phyloP scores from a whole-genome alignment of 2,888 invertebrate species.

The Pristionchus entomophagus region DNA sequence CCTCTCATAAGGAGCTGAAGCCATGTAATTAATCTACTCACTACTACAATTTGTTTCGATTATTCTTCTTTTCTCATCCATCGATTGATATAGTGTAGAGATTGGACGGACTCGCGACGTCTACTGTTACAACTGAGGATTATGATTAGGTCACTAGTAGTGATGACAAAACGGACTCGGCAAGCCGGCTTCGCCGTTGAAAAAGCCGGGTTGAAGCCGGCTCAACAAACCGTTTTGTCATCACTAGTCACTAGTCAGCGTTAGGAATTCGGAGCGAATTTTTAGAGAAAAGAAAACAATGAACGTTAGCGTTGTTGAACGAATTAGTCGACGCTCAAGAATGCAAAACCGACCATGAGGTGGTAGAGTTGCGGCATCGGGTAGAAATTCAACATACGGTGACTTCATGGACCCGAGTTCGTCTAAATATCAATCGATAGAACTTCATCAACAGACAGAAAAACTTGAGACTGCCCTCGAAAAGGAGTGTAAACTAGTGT shows the following conservation, averaged over 20 bases:
- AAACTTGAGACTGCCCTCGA: too few relatives aligned
- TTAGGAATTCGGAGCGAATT: too few relatives aligned
- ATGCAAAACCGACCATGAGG: conserved; percentile 51
- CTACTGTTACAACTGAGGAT: conserved; percentile 1
- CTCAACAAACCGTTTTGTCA: too few relatives aligned
- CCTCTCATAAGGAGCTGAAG: too few relatives aligned
- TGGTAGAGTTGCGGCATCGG: conserved; percentile 50
- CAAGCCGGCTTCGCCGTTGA: too few relatives aligned
- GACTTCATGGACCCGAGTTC: conserved; percentile 49
- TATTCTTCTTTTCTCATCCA: background rate
- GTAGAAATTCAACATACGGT: conserved; percentile 58
- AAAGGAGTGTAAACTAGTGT: background rate
- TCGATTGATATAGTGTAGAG: conserved; percentile 1
- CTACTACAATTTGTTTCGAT: background rate
- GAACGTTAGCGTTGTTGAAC: too few relatives aligned
- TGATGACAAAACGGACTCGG: too few relatives aligned
- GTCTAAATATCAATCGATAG: conserved; percentile 44
- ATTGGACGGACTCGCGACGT: background rate
- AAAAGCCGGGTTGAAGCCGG: too few relatives aligned
- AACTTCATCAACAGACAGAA: background rate
- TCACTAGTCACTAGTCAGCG: too few relatives aligned
- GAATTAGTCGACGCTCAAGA: too few relatives aligned
- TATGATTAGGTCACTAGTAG: too few relatives aligned
- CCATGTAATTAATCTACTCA: conserved; percentile 11
- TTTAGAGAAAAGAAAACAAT: too few relatives aligned